Evolutionary conservation across 2,113 vertebrate species (phyloP).

Genomic region (Vanacampus margaritifer): DNA sequence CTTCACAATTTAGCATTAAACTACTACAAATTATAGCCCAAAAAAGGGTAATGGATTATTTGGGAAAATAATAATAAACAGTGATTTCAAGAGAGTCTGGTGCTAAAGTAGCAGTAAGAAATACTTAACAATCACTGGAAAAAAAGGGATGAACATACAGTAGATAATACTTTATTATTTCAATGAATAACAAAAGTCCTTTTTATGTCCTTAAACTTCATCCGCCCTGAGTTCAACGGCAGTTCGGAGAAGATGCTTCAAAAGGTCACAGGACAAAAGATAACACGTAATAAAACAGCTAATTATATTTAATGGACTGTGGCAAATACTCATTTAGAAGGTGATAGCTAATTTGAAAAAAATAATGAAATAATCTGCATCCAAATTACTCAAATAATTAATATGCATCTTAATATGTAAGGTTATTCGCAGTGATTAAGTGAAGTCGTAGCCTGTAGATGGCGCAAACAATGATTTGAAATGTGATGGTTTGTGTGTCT

Average conservation of each 20-base stretch:
- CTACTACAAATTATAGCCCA: not conserved
- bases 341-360: constrained; percentile 32
- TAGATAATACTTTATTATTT: not conserved
- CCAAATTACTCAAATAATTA: constrained; percentile 31
- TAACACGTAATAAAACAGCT: constrained; percentile 45
- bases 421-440: constrained; percentile 19
- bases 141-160: too few relatives aligned
- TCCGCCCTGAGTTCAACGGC: not conserved
- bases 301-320: constrained; percentile 46
- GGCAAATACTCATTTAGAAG: constrained; percentile 45
- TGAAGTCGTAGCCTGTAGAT: not conserved
- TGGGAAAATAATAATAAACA: not conserved
- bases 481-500: not conserved
- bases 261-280: constrained; percentile 26
- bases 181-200: not conserved
- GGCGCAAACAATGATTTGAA: not conserved
- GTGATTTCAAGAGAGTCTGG: not conserved
- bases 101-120: not conserved
- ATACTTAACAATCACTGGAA: too few relatives aligned
- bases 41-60: not conserved
- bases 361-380: constrained; percentile 25
- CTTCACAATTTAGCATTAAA: too few relatives aligned
- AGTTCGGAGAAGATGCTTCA: not conserved
- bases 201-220: not conserved
- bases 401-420: constrained; percentile 26